Evolutionary conservation across 2,888 invertebrate genomes (phyloP), one percentile per base, ranked within the genome.

Genomic region (Leptodirus hochenwartii): DNA sequence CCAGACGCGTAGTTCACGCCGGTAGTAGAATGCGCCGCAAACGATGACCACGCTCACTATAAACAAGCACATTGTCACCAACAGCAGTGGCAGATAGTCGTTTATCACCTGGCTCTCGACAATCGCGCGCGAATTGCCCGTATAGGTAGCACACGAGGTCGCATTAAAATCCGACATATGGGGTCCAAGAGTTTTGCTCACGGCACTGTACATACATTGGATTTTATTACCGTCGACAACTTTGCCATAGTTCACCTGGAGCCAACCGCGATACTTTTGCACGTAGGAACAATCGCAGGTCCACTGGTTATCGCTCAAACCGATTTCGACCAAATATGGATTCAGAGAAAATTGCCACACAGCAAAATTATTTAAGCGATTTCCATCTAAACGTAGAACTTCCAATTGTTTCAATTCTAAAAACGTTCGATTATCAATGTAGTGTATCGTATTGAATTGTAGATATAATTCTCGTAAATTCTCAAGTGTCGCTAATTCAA

Each of bases 261-360:
- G 66, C 73, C 84, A 88, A 42, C 66, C 68, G 44, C 80, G 70
- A 49, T 79, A 80, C 49, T 73, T 69, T 42, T 75, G 71, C 45
- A 85, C 58, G 54, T 80, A 87, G 43, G 69, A 68, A 58, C 90
- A 91, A 50, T 85, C 84, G 56, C 90, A 90, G 39, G 80, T 80
- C 88, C 88, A 90, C 28, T 78, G 76, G 53, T 90, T 90, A 43
- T 73, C 73, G 33, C 77, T 69, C 38, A 90, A 62, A 31, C 76
- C 76, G 44, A 90, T 75, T 55, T 80, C 80, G n/a, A 80, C 77
- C 47, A 88, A 66, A 58, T 82, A 82, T 13, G 82, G 80, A 59
- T 85, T 85, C 44, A 69, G 58, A 35, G 71, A 65, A 48, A 88
- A 69, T 53, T 80, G 79, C 84, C 87, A 85, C 42, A 87, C 77